Base-by-base conservation (phyloP, 1,140 invertebrate species). In the Diorhabda sublineata region DNA sequence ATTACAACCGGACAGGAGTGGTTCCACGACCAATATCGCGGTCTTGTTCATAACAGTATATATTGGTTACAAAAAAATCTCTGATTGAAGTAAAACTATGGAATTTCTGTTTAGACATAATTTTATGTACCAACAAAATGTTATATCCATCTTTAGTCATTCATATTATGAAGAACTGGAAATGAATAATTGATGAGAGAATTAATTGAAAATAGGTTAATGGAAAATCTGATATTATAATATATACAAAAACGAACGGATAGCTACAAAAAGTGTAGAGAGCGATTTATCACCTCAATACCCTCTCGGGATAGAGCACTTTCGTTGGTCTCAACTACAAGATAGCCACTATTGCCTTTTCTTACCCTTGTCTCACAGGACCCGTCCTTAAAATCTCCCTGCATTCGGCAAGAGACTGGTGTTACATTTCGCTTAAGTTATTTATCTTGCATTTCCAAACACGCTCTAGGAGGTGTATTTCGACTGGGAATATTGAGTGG, bases 361-460 rank as follows among this genome's bases (percentile, higher is more conserved):
- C 11, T 61, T 43, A 61, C 26, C 59, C 42, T 43, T 61, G 59
- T 61, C 59, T 61, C 59, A 61, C 59, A 42, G 59, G 59, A 43
- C 26, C 9, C 42, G 59, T 43, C 59, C 59, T 61, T 61, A 61
- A 61, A 61, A 61, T 61, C 26, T 61, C 42, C 42, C 26, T 43
- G 42, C 59, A 61, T 61, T 61, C 59, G 59, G 59, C 47, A 52
- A 52, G 47, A 52, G 59, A 61, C 26, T 7, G 26, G 59, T 43
- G 41, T 61, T 41, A 11, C 59, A 42, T 7, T 61, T 61, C 8
- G 59, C 26, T 43, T 61, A 41, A 41, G 26, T 61, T 61, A 61
- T 61, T 61, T n/a, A 61, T 61, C 42, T 61, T 61, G 42, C 9
- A 61, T 9, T 61, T 41, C n/a, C 47, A 52, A n/a, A 52, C 47